Base-by-base conservation (phyloP, 2,113 vertebrate genomes). In the Felis chaus region DNA sequence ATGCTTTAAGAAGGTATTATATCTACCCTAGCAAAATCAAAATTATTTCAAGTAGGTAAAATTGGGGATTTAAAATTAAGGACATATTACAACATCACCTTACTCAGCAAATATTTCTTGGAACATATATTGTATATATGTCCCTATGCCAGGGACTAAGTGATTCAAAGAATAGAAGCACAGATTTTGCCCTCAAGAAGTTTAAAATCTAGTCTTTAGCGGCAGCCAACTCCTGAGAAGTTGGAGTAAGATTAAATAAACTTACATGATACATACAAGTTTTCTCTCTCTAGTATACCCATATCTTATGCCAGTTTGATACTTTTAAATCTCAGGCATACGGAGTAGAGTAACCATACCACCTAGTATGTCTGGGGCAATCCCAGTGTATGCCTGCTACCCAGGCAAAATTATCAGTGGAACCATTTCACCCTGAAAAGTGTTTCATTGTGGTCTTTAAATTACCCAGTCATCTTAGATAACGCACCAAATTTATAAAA, bases 371-470 rank as follows among this genome's bases (percentile, higher is more conserved):
- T 39, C 78, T 39, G 16, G n/a, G 7, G 18, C 8, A 10, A 5
- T 76, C 33, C 74, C 31, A 57, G 50, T 15, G 65, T 74, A 12
- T 73, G 16, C 36, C 65, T 87, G 10, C 5, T 25, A 13, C 53
- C 29, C 16, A 71, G 66, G 29, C 23, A 71, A 63, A 94, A 87
- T 92, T 61, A 65, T 48, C 21, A 78, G 3, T 80, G 68, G 55
- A 96, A 94, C 12, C 18, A 3, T 41, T 84, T 90, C 19, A 66
- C 19, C 93, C 55, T 63, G 36, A 80, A 71, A 74, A 91, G 74
- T 65, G 8, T 93, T 81, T 87, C 45, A 12, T 18, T 41, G 85
- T 95, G 16, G 31, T 86, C 53, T 82, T 91, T 96, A 81, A 80
- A 71, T 84, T 81, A 90, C 10, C 21, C 33, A 61, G 31, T 79